Conservation (phyloP, 2,888 invertebrate genomes). For the Campoplex nolae region DNA sequence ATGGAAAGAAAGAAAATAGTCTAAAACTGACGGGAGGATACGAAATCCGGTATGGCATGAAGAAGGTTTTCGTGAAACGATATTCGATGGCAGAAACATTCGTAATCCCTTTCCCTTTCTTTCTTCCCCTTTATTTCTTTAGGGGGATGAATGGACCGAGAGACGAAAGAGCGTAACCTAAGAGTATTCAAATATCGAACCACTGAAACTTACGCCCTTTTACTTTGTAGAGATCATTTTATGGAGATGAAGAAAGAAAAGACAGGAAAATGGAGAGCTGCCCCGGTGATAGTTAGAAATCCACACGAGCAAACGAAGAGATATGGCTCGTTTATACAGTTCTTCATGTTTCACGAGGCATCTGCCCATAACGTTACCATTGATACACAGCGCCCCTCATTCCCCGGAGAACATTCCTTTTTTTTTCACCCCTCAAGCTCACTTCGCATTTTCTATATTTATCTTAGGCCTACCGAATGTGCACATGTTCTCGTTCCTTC, state of each 20-base stretch:
- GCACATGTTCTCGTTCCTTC: conserved; percentile 47
- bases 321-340: conserved; percentile 67
- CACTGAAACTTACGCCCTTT: background rate
- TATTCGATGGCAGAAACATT: conserved; percentile 48
- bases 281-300: conserved; percentile 18
- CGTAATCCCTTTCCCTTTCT: conserved; percentile 31
- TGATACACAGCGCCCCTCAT: conserved; percentile 65
- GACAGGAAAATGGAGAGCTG: background rate
- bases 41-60: conserved; percentile 22
- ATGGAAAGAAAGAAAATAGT: background rate
- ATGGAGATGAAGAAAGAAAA: conserved; percentile 30
- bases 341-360: conserved; percentile 54
- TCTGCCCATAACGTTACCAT: conserved; percentile 65
- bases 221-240: conserved; percentile 4
- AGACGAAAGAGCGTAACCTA: background rate
- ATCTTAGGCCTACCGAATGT: conserved; percentile 41
- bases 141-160: conserved; percentile 38
- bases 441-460: conserved; percentile 42
- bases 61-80: conserved; percentile 36
- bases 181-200: background rate
- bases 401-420: background rate
- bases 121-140: conserved; percentile 22
- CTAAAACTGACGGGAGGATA: background rate
- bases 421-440: conserved; percentile 15
- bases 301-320: conserved; percentile 38